Evolutionary conservation across 2,888 invertebrate species (phyloP).

Genomic region (Trilocha varians): DNA sequence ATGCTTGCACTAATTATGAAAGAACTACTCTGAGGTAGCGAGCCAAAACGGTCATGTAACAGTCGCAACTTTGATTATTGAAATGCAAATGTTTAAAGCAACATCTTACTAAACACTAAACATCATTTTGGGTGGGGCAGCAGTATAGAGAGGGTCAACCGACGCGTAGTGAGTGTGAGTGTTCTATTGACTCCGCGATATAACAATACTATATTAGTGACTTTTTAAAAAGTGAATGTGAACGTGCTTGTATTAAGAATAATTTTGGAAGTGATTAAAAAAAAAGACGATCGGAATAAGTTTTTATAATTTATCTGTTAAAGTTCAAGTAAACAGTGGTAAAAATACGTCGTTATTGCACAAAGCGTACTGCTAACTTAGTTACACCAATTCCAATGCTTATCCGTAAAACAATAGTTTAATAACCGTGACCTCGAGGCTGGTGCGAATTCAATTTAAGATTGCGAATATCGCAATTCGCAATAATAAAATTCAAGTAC

Average conservation of each 20-base stretch:
- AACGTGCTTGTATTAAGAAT: too few relatives aligned
- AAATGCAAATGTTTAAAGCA: conserved; percentile 3
- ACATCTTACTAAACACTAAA: conserved; percentile 1
- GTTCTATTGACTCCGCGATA: neutral
- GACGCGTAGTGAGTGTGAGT: neutral
- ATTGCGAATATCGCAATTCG: conserved; percentile 1
- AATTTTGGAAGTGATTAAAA: too few relatives aligned
- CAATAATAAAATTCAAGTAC: neutral
- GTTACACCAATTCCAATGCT: neutral
- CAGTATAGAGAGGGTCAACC: neutral
- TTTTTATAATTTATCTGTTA: neutral
- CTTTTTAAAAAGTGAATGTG: too few relatives aligned
- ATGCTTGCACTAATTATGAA: neutral
- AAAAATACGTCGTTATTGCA: neutral
- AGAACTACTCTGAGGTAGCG: neutral
- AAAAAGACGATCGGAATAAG: too few relatives aligned
- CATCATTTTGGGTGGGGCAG: neutral
- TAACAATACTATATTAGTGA: too few relatives aligned
- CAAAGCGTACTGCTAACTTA: neutral
- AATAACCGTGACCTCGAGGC: conserved; percentile 3
- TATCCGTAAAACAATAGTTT: neutral
- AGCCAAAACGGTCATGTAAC: conserved; percentile 3
- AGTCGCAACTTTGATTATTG: conserved; percentile 1
- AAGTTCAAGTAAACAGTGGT: neutral
- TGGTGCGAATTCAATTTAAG: conserved; percentile 1